phyloP scores from a whole-genome alignment of 2,888 invertebrate species.

The Falcaria lacertinaria region DNA sequence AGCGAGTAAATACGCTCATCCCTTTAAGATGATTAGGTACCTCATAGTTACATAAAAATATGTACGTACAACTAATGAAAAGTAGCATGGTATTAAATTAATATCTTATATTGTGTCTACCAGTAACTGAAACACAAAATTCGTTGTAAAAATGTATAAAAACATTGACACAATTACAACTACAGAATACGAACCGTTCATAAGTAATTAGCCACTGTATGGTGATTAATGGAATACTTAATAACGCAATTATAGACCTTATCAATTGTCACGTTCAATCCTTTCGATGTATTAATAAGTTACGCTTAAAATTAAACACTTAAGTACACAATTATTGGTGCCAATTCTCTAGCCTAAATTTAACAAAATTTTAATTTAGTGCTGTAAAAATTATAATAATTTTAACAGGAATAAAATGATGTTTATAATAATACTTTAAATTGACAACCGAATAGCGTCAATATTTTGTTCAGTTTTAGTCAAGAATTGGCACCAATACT shows the following conservation, averaged over 20 bases:
- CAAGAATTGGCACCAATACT: no score
- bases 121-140: conserved; percentile 20
- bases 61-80: conserved; percentile 13
- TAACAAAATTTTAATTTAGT: no score
- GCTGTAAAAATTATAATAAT: no score
- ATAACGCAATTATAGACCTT: not conserved
- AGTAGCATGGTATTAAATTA: conserved; percentile 16
- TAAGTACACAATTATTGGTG: conserved; percentile 31
- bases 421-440: no score
- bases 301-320: conserved; percentile 22
- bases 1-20: conserved; percentile 1
- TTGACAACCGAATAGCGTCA: no score
- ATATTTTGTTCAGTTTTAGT: no score
- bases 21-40: no score
- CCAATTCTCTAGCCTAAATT: no score
- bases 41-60: no score
- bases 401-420: no score
- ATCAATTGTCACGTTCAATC: conserved; percentile 1
- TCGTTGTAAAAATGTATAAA: conserved; percentile 74
- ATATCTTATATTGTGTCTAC: no score
- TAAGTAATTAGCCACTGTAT: conserved; percentile 40
- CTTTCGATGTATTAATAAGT: conserved; percentile 32
- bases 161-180: conserved; percentile 46
- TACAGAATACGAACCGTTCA: conserved; percentile 48
- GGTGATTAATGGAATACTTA: not conserved